Evolutionary conservation across 2,797 vertebrate species (phyloP).

Genomic region (Emydoidea blandingii): DNA sequence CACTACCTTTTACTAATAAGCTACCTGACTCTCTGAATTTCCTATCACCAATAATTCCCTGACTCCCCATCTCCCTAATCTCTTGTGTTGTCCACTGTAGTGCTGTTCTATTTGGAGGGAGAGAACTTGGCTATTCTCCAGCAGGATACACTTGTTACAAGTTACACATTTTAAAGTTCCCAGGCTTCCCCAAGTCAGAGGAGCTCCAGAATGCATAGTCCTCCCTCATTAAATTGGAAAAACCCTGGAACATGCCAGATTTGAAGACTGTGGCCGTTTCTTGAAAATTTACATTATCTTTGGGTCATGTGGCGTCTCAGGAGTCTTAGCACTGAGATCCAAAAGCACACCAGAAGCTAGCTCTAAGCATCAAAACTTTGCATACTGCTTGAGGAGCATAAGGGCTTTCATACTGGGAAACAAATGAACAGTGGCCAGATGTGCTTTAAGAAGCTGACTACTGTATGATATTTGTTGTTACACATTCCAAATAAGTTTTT

Average conservation of each 20-base stretch:
- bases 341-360: not conserved
- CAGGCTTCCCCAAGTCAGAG: not conserved
- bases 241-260: not conserved
- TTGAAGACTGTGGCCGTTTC: not conserved
- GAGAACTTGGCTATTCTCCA: not conserved
- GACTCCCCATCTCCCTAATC: not conserved
- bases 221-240: not conserved
- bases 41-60: not conserved
- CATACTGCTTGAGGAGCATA: slow-evolving; percentile 5
- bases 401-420: not conserved
- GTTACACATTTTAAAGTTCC: not conserved
- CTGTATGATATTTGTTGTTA: not conserved
- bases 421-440: not conserved
- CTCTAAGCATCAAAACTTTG: slow-evolving; percentile 16
- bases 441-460: not conserved
- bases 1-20: too few species aligned
- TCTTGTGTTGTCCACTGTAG: not conserved
- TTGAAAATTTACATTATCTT: not conserved
- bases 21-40: not conserved
- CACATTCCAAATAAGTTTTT: not conserved
- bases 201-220: not conserved
- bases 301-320: not conserved
- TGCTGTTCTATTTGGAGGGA: not conserved
- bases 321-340: not conserved
- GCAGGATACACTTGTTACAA: not conserved